phyloP scores from a whole-genome alignment of 2,797 vertebrate genomes.

The Rallus crepitans region DNA sequence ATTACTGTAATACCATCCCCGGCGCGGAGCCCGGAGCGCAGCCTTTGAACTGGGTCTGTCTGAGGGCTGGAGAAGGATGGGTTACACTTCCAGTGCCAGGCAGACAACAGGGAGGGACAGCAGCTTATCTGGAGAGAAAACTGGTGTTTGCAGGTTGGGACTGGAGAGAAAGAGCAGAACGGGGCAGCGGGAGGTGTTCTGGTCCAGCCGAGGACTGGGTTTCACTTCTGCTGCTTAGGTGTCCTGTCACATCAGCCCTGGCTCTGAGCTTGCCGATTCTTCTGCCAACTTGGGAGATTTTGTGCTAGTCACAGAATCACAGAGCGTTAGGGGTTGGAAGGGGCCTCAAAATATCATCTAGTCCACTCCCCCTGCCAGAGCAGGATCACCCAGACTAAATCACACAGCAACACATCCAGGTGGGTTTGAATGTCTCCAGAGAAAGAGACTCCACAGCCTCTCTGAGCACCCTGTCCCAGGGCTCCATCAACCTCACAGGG shows the following conservation, averaged over 20 bases:
- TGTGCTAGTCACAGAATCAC: neutral
- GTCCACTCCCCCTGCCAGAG: too few relatives aligned
- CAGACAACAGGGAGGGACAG: neutral
- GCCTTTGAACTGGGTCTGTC: neutral
- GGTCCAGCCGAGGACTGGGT: neutral
- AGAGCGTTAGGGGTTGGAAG: too few relatives aligned
- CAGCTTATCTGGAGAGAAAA: neutral
- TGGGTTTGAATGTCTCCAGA: too few relatives aligned
- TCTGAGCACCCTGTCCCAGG: too few relatives aligned
- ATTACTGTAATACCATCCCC: constrained; percentile 52
- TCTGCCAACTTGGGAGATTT: neutral
- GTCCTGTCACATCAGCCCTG: neutral
- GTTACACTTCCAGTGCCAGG: neutral
- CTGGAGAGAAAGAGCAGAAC: neutral
- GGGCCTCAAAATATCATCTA: too few relatives aligned
- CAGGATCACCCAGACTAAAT: too few relatives aligned
- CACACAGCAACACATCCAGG: too few relatives aligned
- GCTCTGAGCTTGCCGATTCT: neutral
- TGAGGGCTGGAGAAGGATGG: neutral
- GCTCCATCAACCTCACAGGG: too few relatives aligned
- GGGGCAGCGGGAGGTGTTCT: neutral
- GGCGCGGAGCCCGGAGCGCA: neutral
- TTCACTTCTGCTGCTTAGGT: neutral
- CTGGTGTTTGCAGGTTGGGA: accelerated
- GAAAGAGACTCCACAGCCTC: too few relatives aligned